Evolutionary conservation across 2,113 vertebrate genomes (phyloP).

Genomic region (Passer domesticus): DNA sequence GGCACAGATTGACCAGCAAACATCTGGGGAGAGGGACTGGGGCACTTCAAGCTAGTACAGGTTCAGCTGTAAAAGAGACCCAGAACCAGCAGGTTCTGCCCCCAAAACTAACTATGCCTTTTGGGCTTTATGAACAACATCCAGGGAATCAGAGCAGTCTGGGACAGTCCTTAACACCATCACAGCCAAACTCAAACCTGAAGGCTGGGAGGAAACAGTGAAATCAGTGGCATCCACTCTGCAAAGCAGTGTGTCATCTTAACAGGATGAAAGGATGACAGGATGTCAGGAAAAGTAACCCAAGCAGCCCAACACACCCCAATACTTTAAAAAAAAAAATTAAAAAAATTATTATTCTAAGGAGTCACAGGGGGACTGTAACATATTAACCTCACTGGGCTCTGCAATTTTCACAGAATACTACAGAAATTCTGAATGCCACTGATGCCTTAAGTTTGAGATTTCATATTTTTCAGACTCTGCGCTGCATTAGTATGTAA

Average conservation of each 20-base stretch:
- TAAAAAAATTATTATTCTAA: not conserved
- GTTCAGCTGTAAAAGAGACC: not conserved
- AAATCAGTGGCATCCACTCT: not conserved
- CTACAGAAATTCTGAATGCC: not conserved
- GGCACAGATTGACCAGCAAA: not conserved
- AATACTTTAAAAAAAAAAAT: not conserved
- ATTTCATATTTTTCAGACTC: not conserved
- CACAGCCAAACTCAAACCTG: not conserved
- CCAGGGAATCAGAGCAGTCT: not conserved
- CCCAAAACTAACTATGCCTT: not conserved
- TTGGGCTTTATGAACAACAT: not conserved
- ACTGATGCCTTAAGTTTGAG: not conserved
- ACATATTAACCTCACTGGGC: not conserved
- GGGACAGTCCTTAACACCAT: not conserved
- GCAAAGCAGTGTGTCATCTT: not conserved
- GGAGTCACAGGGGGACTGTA: not conserved
- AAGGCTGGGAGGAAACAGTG: not conserved
- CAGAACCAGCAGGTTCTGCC: not conserved
- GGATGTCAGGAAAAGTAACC: not conserved
- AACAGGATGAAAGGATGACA: not conserved
- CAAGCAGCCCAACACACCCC: not conserved
- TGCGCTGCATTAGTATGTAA: rapidly evolving
- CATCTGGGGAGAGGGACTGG: not conserved
- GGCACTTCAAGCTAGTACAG: not conserved
- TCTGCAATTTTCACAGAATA: not conserved